Evolutionary conservation across 2,113 vertebrate species (phyloP), one percentile per base, ranked within the genome.

Genomic region (Tinamus guttatus): DNA sequence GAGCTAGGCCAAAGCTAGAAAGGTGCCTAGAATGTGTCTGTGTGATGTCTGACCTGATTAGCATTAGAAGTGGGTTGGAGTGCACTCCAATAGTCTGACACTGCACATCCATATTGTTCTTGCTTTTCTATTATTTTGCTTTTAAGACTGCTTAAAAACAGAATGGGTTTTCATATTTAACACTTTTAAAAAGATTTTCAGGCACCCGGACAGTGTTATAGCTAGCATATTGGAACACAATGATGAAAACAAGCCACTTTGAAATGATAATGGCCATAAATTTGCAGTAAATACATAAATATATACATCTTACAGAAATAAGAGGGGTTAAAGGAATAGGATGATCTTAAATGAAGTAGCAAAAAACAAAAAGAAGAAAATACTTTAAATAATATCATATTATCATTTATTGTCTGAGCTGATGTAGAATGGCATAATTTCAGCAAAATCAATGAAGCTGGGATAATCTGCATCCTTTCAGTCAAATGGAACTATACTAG

Each of bases 381-480:
- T 49, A 47, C 2, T 62, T 22, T 18, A 77, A 71, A 6, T n/a
- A 43, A 47, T 80, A 67, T 17, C 2, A 40, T 51, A 56, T 64
- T 78, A 3, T 80, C 3, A 13, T 65, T 85, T 63, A 24, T 40
- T 56, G 34, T 83, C 28, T 94, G 68, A 90, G 51, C 28, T 96
- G 60, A 78, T 81, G 36, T 64, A 92, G 81, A 64, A 84, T 78
- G 77, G 38, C 77, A 81, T 43, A 40, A 49, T 86, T 93, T 90
- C 76, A 85, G n/a, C 13, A 91, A 90, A 93, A 81, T 95, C 60
- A 83, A 40, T 68, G 79, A 94, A 93, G 56, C 85, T 86, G 68
- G 11, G 21, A 34, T 95, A 88, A 94, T 90, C 41, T 91, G 8
- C 36, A 52, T 78, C 41, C 59, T 93, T 88, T 83, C 85, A 85